Percentiles rank a stretch among this genome's conserved stretches.
phyloP scores from a whole-genome alignment of 2,888 invertebrate genomes.

The Euphydryas editha region DNA sequence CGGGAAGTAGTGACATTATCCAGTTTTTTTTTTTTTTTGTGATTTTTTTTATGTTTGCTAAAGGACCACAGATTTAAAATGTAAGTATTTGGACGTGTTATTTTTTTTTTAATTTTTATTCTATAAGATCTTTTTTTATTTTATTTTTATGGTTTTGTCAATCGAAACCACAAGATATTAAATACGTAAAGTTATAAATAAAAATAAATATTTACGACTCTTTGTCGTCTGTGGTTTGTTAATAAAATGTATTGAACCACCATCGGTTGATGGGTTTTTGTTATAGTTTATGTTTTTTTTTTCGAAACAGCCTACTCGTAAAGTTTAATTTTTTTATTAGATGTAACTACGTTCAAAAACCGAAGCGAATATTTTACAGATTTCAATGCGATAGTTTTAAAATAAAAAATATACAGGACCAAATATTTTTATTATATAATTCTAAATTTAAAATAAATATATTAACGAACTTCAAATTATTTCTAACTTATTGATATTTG shows the following conservation, averaged over 20 bases:
- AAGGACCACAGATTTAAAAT: constrained; percentile 49
- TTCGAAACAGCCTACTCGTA: background rate
- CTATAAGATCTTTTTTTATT: constrained; percentile 36
- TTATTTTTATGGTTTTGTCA: constrained; percentile 10
- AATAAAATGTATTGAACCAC: constrained; percentile 48
- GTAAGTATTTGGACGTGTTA: constrained; percentile 61
- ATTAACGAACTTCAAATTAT: too few relatives aligned
- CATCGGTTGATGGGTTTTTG: constrained; percentile 30
- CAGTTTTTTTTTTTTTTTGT: constrained; percentile 13
- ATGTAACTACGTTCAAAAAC: too few relatives aligned
- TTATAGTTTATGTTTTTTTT: constrained; percentile 14
- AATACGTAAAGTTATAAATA: constrained; percentile 19
- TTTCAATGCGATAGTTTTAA: too few relatives aligned
- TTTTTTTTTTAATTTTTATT: constrained; percentile 54
- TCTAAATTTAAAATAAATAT: too few relatives aligned
- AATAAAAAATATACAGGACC: too few relatives aligned
- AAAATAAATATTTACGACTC: constrained; percentile 48
- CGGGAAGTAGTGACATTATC: constrained; percentile 34
- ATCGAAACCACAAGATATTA: constrained; percentile 11
- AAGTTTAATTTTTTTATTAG: too few relatives aligned
- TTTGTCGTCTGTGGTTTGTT: constrained; percentile 52
- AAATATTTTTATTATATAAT: too few relatives aligned
- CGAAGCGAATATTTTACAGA: too few relatives aligned
- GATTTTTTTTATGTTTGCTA: constrained; percentile 47
- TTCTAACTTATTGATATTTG: too few relatives aligned